phyloP scores from a whole-genome alignment of 2,797 vertebrate genomes.

The Nannoperca obscura region DNA sequence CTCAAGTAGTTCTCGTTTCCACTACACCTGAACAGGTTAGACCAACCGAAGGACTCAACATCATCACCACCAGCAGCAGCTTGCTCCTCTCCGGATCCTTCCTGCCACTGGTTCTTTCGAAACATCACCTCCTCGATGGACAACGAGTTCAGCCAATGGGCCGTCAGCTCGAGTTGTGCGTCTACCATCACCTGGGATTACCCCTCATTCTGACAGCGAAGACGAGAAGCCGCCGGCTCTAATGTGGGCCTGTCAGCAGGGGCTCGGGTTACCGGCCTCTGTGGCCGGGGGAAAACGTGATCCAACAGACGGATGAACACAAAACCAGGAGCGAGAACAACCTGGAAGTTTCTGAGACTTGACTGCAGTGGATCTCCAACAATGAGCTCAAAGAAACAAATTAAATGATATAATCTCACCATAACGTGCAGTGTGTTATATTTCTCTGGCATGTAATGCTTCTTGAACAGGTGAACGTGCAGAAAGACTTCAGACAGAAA shows the following conservation, averaged over 20 bases:
- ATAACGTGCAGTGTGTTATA: background rate
- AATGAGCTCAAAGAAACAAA: background rate
- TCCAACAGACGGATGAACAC: slow-evolving; percentile 18
- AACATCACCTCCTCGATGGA: background rate
- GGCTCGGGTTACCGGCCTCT: slow-evolving; percentile 73
- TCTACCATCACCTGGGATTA: slow-evolving; percentile 58
- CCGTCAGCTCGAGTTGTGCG: background rate
- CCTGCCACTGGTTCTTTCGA: background rate
- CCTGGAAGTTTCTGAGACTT: background rate
- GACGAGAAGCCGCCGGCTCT: slow-evolving; percentile 49
- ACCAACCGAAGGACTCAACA: background rate
- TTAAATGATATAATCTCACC: no score
- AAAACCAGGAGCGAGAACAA: slow-evolving; percentile 17
- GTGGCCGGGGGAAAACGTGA: slow-evolving; percentile 58
- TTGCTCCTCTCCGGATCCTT: slow-evolving; percentile 1
- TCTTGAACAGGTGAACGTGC: no score
- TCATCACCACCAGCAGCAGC: background rate
- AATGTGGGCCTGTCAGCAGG: slow-evolving; percentile 30
- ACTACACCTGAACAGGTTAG: background rate
- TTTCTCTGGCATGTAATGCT: no score
- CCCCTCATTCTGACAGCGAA: slow-evolving; percentile 39
- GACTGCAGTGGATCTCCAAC: background rate
- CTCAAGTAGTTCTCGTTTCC: background rate
- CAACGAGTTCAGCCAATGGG: slow-evolving; percentile 32
- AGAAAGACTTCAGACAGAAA: background rate